These are phyloP conservation scores for Laothoe populi DNA, from an alignment of 2,888 invertebrate genomes.

Conservation along the genomic window DNA sequence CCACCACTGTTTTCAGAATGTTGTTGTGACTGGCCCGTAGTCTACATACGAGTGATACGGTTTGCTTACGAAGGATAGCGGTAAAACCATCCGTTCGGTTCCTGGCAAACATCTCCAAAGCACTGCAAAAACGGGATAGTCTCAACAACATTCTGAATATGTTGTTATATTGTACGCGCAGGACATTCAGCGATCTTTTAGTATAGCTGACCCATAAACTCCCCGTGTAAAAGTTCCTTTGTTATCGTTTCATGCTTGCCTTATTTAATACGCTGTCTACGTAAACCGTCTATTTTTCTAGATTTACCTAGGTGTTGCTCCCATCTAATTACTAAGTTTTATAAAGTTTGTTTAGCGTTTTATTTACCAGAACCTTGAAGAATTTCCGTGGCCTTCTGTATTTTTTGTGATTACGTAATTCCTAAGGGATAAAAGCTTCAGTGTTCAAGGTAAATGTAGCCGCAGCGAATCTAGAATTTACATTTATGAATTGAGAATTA, in stretches of 20 bases:
- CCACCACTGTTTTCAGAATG: no score
- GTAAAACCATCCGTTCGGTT: no score
- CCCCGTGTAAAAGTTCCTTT: no score
- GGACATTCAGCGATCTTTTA: no score
- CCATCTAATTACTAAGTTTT: neutral
- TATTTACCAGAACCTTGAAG: neutral
- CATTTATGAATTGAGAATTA: neutral
- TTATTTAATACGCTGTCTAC: neutral
- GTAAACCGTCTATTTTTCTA: neutral
- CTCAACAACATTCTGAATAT: no score
- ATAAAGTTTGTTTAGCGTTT: neutral
- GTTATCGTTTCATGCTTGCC: neutral
- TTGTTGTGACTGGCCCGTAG: no score
- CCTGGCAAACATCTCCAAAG: no score
- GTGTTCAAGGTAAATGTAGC: neutral
- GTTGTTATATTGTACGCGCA: no score
- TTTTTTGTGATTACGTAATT: slow-evolving; percentile 6
- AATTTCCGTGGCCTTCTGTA: neutral
- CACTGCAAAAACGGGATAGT: no score
- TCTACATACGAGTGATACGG: no score
- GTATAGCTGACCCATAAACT: no score
- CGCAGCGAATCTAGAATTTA: neutral
- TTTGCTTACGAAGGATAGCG: no score
- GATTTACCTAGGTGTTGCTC: neutral
- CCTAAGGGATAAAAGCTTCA: neutral